Percentiles rank a stretch among this genome's conserved stretches.
These are phyloP conservation scores for Penaeus indicus DNA, from an alignment of 1,140 invertebrate genomes.

Conservation along the genomic window DNA sequence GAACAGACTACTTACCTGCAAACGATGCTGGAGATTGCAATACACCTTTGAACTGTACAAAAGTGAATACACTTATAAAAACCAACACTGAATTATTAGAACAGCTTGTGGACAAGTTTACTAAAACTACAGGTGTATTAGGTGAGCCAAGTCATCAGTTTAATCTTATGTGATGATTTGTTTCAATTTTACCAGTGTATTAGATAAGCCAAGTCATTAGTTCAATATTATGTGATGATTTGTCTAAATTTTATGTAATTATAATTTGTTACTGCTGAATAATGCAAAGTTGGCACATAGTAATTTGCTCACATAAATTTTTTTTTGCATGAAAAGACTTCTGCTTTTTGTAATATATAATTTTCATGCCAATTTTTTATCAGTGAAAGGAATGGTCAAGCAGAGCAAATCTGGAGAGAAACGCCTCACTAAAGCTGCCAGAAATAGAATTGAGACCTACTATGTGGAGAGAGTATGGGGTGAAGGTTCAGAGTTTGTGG, in stretches of 20 bases:
- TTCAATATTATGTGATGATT: no score
- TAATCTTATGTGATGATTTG: constrained; percentile 8
- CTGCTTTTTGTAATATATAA: no score
- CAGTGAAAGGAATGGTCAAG: constrained; percentile 63
- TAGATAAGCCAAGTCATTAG: background rate
- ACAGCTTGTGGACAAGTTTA: constrained; percentile 55
- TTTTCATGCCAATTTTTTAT: background rate
- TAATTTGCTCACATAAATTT: background rate
- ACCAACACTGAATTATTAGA: constrained; percentile 60
- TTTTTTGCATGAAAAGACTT: background rate
- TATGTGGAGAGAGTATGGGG: constrained; percentile 63
- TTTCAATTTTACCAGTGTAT: constrained; percentile 17
- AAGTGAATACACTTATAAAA: constrained; percentile 58
- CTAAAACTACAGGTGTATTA: constrained; percentile 51
- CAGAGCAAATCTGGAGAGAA: constrained; percentile 55
- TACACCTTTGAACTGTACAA: constrained; percentile 47
- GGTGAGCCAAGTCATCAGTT: constrained; percentile 16
- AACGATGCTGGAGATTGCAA: constrained; percentile 51
- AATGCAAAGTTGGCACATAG: background rate
- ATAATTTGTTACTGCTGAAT: no score
- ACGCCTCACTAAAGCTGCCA: constrained; percentile 53
- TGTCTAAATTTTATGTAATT: no score
- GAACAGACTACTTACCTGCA: constrained; percentile 59
- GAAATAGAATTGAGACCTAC: constrained; percentile 55
- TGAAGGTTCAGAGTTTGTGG: constrained; percentile 59